Base-by-base conservation (phyloP, 2,797 vertebrate species). In the Geotria australis region DNA sequence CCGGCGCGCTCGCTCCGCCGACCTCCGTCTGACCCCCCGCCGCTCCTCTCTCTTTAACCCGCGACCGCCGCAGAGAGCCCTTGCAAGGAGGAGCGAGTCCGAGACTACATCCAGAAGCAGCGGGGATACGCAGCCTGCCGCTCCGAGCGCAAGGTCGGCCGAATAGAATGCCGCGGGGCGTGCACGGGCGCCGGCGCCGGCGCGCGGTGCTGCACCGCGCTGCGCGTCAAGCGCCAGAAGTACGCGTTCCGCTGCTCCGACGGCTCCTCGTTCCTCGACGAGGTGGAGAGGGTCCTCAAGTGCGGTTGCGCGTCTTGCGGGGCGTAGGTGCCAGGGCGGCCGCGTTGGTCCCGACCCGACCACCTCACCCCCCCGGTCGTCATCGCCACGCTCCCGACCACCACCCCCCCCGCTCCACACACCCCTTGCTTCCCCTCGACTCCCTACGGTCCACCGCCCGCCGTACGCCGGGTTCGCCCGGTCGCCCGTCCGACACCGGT, bases 71-170 rank as follows among this genome's bases (percentile, higher is more conserved):
- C 72, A 98, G 91, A 98, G 83, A 76, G 93, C 74, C 85, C 82
- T 70, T 98, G 91, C 72, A 73, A 81, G 80, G 88, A 85, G 63
- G 86, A 98, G 79, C 81, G 91, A 72, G 63, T 95, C 77, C 66
- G 89, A 80, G 83, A 88, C 81, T 80, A 85, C 74, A 85, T 82
- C 77, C 86, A 89, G 75, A 88, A 81, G 72, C 91, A 96, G 77
- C 86, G 88, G 74, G 89, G 89, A 66, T 98, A 98, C 48, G 79
- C 91, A 61, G 89, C 89, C 65, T 98, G 91, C 75, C 86, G 94
- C 72, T 95, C 86, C 64, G 84, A 85, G 74, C 83, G 88, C 78
- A 98, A 96, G 77, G 79, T 98, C 68, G 89, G 86, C 57, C 80
- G 86, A 66, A 62, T 98, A 82, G 85, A 89, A 61, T 98, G 91